These are phyloP conservation scores for Salvelinus sp. DNA, from an alignment of 2,113 vertebrate genomes.

Conservation along the genomic window DNA sequence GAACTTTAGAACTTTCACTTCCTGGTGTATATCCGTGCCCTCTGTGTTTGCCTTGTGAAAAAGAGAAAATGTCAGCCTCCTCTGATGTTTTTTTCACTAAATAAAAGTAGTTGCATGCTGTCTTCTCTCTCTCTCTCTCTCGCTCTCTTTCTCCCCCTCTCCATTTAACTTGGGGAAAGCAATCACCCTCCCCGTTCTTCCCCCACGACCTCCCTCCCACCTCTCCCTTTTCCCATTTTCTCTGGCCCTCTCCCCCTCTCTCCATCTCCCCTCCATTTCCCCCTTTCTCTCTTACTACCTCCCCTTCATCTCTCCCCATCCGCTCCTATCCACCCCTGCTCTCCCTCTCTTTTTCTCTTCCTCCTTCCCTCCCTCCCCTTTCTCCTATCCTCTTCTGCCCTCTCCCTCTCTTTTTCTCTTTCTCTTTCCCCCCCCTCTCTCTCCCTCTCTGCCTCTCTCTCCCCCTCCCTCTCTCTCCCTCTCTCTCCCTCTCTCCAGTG, in stretches of 20 bases:
- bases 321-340: neutral
- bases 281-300: no score
- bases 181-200: constrained; percentile 33
- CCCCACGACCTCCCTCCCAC: neutral
- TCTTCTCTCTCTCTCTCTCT: constrained; percentile 29
- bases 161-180: constrained; percentile 59
- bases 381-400: no score
- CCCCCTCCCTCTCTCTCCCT: neutral
- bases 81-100: neutral
- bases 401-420: no score
- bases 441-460: neutral
- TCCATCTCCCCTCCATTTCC: no score
- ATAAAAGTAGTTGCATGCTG: neutral
- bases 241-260: neutral
- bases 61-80: neutral
- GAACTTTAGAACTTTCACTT: constrained; percentile 55
- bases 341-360: no score
- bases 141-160: no score
- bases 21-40: constrained; percentile 46
- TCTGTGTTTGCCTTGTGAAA: neutral
- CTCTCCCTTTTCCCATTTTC: constrained; percentile 11
- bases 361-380: no score
- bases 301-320: no score
- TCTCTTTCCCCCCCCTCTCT: no score
- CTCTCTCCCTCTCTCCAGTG: no score